phyloP scores from a whole-genome alignment of 2,888 invertebrate species.

The Drosophila trichaetosa region DNA sequence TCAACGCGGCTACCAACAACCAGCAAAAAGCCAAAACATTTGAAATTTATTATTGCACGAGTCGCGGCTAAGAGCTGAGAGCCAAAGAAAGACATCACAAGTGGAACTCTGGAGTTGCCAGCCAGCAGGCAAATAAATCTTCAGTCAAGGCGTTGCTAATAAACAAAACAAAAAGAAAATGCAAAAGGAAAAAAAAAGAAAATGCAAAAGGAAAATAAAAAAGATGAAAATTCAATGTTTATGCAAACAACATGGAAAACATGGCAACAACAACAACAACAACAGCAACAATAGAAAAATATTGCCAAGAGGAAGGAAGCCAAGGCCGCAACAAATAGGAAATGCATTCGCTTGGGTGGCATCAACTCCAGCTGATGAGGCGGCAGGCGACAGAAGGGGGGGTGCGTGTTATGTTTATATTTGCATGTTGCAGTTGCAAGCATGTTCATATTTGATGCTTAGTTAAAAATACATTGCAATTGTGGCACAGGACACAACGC shows the following conservation, averaged over 20 bases:
- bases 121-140: slow-evolving; percentile 50
- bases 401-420: slow-evolving; percentile 44
- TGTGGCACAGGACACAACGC: slow-evolving; percentile 44
- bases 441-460: slow-evolving; percentile 8
- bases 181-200: slow-evolving; percentile 10
- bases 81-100: slow-evolving; percentile 42
- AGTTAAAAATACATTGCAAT: slow-evolving; percentile 1
- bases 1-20: slow-evolving; percentile 21
- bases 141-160: slow-evolving; percentile 39
- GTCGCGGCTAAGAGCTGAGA: slow-evolving; percentile 15
- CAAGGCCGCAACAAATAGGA: slow-evolving; percentile 75
- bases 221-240: slow-evolving; percentile 44
- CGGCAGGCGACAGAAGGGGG: background rate
- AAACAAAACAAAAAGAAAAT: slow-evolving; percentile 27
- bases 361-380: slow-evolving; percentile 14
- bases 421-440: slow-evolving; percentile 32
- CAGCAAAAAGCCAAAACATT: slow-evolving; percentile 47
- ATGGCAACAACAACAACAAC: slow-evolving; percentile 22
- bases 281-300: slow-evolving; percentile 22
- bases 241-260: slow-evolving; percentile 57
- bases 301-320: slow-evolving; percentile 62
- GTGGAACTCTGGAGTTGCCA: slow-evolving; percentile 18
- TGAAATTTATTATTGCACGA: slow-evolving; percentile 69
- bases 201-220: slow-evolving; percentile 16
- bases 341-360: slow-evolving; percentile 62